Base-by-base conservation (phyloP, 2,113 vertebrate genomes). In the Bostrychus sinensis region DNA sequence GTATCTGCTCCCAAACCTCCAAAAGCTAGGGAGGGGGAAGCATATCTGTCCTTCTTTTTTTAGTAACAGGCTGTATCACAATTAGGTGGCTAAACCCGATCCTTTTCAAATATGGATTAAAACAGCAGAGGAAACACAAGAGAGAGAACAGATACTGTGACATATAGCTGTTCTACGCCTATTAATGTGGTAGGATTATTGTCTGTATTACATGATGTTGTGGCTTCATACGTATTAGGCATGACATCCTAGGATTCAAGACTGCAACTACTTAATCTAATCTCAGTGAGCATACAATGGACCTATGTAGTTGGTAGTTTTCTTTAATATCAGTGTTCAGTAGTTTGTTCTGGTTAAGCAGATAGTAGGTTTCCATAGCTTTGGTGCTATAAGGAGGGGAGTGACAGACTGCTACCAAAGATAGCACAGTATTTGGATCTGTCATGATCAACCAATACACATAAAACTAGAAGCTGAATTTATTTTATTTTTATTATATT, bases 1-100 rank as follows among this genome's bases (percentile, higher is more conserved):
- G 41, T 46, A 2, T 62, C 55, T 56, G 56, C 68, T 36, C 51
- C 41, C 68, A 58, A 65, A 62, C 63, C 37, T 42, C 45, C 45
- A 25, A 48, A 48, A 48, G 45, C 22, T 12, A 48, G 1, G 45
- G 43, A 25, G 12, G 43, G 39, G 20, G 22, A 22, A 25, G 16
- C 12, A 17, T 23, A 28, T n/a, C 28, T 10, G 26, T 17, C 16
- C 13, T 32, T 39, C 10, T 39, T 34, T 14, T 51, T 62, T 55
- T 10, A 43, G 50, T 7, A 5, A 17, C 51, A n/a, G 30, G 7
- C 38, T 22, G 22, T 37, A 16, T 56, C 2, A 17, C 50, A 63
- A 14, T 62, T n/a, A 38, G 46, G n/a, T 14, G 36, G 37, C 36
- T 62, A n/a, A 61, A 67, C 12, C 25, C 34, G 57, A 62, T 54